A percentile compares a stretch with the other conserved stretches of the same genome.
Conservation (phyloP, 53 echinoderm and acorn worm species). For the Arbacia lixula region DNA sequence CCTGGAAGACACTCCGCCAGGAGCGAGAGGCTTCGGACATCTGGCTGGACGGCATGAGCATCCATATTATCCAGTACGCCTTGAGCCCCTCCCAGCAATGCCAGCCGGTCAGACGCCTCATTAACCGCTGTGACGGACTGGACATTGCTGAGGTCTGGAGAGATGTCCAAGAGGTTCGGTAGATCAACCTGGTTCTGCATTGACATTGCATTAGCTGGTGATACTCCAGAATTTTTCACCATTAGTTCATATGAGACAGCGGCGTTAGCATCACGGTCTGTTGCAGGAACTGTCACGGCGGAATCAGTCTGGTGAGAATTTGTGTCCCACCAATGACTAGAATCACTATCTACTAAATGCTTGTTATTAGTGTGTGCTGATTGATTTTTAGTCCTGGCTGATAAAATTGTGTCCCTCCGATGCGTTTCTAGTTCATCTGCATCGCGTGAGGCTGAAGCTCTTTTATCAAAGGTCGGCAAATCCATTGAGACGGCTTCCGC, state of each 20-base stretch:
- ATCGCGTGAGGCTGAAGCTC: too few relatives aligned
- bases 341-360: too few relatives aligned
- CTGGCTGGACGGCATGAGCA: slow-evolving; percentile 60
- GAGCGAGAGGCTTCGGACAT: slow-evolving; percentile 78
- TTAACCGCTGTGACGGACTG: slow-evolving; percentile 65
- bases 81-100: slow-evolving; percentile 70
- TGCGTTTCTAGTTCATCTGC: too few relatives aligned
- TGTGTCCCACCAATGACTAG: slow-evolving; percentile 17
- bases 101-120: slow-evolving; percentile 62
- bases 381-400: too few relatives aligned
- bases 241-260: too few relatives aligned
- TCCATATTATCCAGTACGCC: slow-evolving; percentile 78
- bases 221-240: too few relatives aligned
- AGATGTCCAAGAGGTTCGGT: slow-evolving; percentile 79
- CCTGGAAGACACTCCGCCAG: slow-evolving; percentile 73
- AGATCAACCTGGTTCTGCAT: neutral
- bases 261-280: too few relatives aligned
- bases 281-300: too few relatives aligned
- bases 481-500: neutral
- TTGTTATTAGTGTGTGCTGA: too few relatives aligned
- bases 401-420: too few relatives aligned
- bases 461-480: neutral
- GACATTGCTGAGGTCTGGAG: slow-evolving; percentile 59
- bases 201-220: too few relatives aligned
- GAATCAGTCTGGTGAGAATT: too few relatives aligned